Conservation (phyloP, 2,113 vertebrate species). For the Leuciscus idus region DNA sequence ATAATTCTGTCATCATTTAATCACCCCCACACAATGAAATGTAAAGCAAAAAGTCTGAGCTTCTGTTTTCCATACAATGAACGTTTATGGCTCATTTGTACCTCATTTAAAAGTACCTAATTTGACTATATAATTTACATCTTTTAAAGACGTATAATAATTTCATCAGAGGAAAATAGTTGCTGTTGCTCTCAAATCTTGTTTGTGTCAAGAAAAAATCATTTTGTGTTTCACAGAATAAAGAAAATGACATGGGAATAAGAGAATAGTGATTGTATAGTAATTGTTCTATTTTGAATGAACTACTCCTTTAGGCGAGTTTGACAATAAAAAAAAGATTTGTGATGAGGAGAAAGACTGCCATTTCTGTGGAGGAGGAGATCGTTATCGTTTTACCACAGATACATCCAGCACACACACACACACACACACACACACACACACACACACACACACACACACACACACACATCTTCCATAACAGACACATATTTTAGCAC, state of each 20-base stretch:
- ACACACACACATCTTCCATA: constrained; percentile 2
- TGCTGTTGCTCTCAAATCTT: too few relatives aligned
- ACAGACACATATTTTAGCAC: constrained; percentile 14
- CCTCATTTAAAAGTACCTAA: not conserved
- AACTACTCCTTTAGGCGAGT: constrained; percentile 4
- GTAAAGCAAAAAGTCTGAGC: not conserved
- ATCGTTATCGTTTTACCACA: constrained; percentile 44
- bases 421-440: not conserved
- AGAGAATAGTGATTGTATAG: not conserved
- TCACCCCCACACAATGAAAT: not conserved
- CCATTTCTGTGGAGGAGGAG: constrained; percentile 28
- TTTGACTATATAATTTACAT: not conserved
- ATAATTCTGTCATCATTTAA: not conserved
- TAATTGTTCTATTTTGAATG: not conserved
- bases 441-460: not conserved
- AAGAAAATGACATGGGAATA: not conserved
- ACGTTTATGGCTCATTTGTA: too few relatives aligned
- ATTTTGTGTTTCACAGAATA: not conserved
- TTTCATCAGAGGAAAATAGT: too few relatives aligned
- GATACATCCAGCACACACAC: not conserved
- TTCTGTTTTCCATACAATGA: not conserved
- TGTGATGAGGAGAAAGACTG: not conserved
- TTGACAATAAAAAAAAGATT: too few relatives aligned
- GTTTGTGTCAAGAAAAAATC: too few relatives aligned
- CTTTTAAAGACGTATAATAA: not conserved